These are phyloP conservation scores for Spermophilus dauricus DNA, from an alignment of 2,113 vertebrate genomes.

Conservation along the genomic window DNA sequence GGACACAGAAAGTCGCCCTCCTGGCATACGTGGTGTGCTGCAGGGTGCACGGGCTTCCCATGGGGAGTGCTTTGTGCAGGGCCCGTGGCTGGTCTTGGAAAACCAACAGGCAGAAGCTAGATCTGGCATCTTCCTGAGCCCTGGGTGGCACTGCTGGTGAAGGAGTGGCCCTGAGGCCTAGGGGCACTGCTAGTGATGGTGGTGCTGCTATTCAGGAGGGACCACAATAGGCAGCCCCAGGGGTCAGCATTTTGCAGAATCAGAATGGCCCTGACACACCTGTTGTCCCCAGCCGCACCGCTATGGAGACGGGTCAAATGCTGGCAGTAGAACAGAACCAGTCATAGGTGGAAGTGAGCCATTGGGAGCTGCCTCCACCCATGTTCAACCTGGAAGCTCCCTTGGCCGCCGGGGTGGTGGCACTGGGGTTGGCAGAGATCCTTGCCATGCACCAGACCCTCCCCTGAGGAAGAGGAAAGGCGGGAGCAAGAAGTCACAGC, in stretches of 20 bases:
- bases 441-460: background rate
- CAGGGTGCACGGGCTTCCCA: fast-evolving
- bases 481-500: fast-evolving
- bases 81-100: background rate
- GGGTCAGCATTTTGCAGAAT: background rate
- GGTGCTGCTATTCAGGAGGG: background rate
- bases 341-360: background rate
- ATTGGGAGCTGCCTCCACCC: background rate
- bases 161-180: fast-evolving
- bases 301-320: too few species aligned
- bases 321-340: background rate
- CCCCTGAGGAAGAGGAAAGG: background rate
- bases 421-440: too few species aligned
- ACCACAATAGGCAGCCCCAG: background rate
- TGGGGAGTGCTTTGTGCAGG: background rate
- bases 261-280: too few species aligned
- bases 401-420: too few species aligned
- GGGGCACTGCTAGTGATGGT: too few species aligned
- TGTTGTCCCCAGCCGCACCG: too few species aligned
- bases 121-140: background rate
- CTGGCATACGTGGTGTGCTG: fast-evolving
- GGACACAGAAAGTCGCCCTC: background rate
- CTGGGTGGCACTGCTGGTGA: background rate
- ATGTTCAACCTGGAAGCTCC: too few species aligned
- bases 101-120: background rate